These are phyloP conservation scores for Mizuhopecten yessoensis DNA, from an alignment of 1,140 invertebrate genomes.

Conservation along the genomic window DNA sequence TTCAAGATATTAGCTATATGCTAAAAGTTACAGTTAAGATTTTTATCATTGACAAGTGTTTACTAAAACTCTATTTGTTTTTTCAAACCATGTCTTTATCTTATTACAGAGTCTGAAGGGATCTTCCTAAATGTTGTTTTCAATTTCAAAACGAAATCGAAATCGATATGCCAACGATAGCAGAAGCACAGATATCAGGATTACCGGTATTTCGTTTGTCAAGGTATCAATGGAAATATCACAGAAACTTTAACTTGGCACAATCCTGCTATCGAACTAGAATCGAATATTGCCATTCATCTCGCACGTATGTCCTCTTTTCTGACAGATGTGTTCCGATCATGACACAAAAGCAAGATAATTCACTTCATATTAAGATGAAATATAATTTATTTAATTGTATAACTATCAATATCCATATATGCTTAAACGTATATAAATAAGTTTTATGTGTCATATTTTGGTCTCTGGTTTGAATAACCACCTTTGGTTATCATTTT, in stretches of 20 bases:
- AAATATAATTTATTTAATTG: too few relatives aligned
- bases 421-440: too few relatives aligned
- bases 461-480: too few relatives aligned
- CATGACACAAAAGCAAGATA: background rate
- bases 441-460: too few relatives aligned
- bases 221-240: background rate
- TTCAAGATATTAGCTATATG: background rate
- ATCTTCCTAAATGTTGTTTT: background rate
- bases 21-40: background rate
- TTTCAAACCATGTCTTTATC: background rate
- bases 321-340: background rate
- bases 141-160: constrained; percentile 24
- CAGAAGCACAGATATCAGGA: background rate
- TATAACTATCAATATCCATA: too few relatives aligned
- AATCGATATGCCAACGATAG: background rate
- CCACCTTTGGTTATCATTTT: too few relatives aligned
- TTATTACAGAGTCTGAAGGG: background rate
- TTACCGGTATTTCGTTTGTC: background rate
- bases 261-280: too few relatives aligned
- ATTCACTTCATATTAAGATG: background rate
- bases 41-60: background rate
- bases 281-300: background rate
- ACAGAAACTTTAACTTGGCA: background rate
- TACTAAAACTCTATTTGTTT: background rate
- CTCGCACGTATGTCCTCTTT: background rate